Conservation (phyloP, 2,797 vertebrate species). For the Spinibarbus caldwelli region DNA sequence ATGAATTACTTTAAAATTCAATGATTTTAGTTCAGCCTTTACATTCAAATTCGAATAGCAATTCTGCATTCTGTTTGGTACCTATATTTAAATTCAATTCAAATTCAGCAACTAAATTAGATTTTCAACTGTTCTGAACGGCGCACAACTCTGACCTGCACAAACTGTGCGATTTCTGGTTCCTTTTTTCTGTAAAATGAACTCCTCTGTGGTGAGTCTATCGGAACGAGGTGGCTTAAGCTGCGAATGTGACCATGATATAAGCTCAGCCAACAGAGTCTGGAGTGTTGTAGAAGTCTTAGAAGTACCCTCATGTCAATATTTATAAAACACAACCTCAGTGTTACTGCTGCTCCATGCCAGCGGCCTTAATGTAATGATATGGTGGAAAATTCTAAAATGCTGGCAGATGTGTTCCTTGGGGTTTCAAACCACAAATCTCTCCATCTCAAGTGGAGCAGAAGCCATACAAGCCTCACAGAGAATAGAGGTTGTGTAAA, state of each 20-base stretch:
- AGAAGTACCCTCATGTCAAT: conserved; percentile 28
- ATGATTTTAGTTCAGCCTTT: background rate
- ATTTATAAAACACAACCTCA: conserved; percentile 43
- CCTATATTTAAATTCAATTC: too few relatives aligned
- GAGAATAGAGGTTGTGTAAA: conserved; percentile 67
- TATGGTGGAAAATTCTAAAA: conserved; percentile 33
- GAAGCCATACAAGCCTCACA: conserved; percentile 22
- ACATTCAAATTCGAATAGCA: too few relatives aligned
- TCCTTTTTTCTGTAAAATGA: background rate
- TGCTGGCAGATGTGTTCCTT: conserved; percentile 38
- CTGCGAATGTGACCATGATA: conserved; percentile 17
- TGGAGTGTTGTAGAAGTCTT: conserved; percentile 15
- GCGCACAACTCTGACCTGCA: background rate
- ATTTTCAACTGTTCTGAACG: too few relatives aligned
- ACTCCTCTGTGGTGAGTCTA: background rate
- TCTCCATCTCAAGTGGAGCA: conserved; percentile 30
- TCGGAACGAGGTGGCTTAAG: background rate
- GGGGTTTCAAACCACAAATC: conserved; percentile 42
- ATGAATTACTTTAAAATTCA: background rate
- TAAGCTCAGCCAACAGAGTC: conserved; percentile 27
- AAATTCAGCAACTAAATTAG: too few relatives aligned
- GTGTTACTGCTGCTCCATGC: conserved; percentile 21
- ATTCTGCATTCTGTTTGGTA: too few relatives aligned
- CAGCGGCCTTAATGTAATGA: conserved; percentile 39
- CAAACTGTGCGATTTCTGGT: conserved; percentile 46